Conservation (phyloP, 2,113 vertebrate genomes). For the Chionodraco myersi region DNA sequence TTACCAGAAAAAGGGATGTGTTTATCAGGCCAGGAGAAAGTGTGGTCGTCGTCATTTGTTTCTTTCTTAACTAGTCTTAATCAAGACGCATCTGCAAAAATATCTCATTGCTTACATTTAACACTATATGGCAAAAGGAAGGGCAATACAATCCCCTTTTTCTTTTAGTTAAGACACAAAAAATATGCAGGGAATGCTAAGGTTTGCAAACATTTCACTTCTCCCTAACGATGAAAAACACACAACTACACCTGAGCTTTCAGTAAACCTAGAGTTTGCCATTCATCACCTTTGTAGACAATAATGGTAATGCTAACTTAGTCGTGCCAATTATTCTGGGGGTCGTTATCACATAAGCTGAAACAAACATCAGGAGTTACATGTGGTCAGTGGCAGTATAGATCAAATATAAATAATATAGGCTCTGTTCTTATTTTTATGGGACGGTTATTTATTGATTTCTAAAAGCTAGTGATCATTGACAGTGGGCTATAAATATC, state of each 20-base stretch:
- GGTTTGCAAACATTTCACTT: conserved; percentile 86
- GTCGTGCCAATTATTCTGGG: conserved; percentile 4
- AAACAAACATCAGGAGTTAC: conserved; percentile 66
- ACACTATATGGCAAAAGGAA: conserved; percentile 92
- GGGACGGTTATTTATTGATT: conserved; percentile 43
- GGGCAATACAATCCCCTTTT: conserved; percentile 81
- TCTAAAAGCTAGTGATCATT: conserved; percentile 51
- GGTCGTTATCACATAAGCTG: conserved; percentile 52
- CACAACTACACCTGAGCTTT: conserved; percentile 70
- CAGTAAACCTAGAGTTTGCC: conserved; percentile 84
- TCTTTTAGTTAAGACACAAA: conserved; percentile 97
- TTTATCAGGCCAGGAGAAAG: conserved; percentile 86
- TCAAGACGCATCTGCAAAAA: conserved; percentile 82
- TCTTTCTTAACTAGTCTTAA: conserved; percentile 57
- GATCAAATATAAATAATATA: conserved; percentile 81
- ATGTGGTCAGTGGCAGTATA: conserved; percentile 67
- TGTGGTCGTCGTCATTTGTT: conserved; percentile 82
- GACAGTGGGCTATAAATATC: conserved; percentile 59
- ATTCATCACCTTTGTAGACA: conserved; percentile 35
- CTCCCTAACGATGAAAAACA: conserved; percentile 79
- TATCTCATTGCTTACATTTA: conserved; percentile 86
- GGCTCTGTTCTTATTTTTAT: conserved; percentile 40
- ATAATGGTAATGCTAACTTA: conserved; percentile 12
- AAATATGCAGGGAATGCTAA: conserved; percentile 94
- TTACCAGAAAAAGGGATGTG: conserved; percentile 72